phyloP scores from a whole-genome alignment of 2,797 vertebrate species.

The Luscinia luscinia region DNA sequence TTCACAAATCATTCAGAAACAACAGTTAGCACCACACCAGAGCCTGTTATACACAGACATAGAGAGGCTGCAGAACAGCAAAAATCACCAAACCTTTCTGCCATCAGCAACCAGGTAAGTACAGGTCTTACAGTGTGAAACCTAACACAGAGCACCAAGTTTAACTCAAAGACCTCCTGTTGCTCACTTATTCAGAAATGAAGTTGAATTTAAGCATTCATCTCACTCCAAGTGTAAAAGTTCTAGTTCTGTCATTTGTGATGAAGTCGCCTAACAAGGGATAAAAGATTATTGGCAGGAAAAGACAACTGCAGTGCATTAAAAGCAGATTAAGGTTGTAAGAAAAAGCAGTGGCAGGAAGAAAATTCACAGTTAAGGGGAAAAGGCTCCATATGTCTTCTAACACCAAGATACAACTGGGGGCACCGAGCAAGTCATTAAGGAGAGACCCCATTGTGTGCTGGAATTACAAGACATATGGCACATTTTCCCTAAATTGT shows the following conservation, averaged over 20 bases:
- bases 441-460: constrained; percentile 70
- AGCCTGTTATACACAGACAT: not conserved
- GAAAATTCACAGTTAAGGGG: constrained; percentile 63
- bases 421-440: constrained; percentile 71
- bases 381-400: constrained; percentile 74
- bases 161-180: not conserved
- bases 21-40: not conserved
- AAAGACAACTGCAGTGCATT: constrained; percentile 75
- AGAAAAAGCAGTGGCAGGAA: constrained; percentile 70
- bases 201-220: not conserved
- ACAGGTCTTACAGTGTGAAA: not conserved
- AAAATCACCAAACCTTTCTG: not conserved
- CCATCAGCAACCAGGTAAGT: not conserved
- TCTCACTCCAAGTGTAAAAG: not conserved
- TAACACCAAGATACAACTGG: constrained; percentile 21
- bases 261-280: constrained; percentile 72
- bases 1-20: not conserved
- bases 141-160: not conserved
- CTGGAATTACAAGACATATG: constrained; percentile 75
- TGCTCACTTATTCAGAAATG: not conserved
- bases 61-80: not conserved
- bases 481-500: constrained; percentile 43
- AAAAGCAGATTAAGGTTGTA: constrained; percentile 79
- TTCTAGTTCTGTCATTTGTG: constrained; percentile 58
- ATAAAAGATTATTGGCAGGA: constrained; percentile 75